Base-by-base conservation (phyloP, 2,797 vertebrate genomes). In the Parauchenoglanis ngamensis region DNA sequence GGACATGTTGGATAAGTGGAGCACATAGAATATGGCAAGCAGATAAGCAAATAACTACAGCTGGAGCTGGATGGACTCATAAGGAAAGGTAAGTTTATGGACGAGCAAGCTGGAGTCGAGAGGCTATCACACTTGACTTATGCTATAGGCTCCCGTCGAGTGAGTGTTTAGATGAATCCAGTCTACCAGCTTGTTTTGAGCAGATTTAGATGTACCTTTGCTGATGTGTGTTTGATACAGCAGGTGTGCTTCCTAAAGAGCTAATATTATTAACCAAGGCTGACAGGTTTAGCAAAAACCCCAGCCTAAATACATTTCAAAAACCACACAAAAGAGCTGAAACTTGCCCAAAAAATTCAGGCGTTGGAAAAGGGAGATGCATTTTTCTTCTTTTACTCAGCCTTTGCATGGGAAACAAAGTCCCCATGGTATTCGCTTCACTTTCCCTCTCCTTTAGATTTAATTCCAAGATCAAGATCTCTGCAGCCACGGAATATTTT, bases 1-100 rank as follows among this genome's bases (percentile, higher is more conserved):
- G 13, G 12, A 52, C 46, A 46, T 49, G 72, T 75, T n/a, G 46
- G 44, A 75, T 54, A 54, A 19, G 7, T 56, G 3, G n/a, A 77
- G 49, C 15, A 54, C n/a, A 21, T 35, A 15, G n/a, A 54, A 77
- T 54, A 77, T 54, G 49, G 75, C 52, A 54, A 54, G 63, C 7
- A 68, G 61, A 52, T 31, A 70, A 75, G 70, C 72, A 82, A 28
- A 56, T n/a, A 85, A 25, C 44, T 54, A 70, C 57, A 80, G 83
- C 67, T 86, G 84, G 68, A 86, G 65, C 40, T 59, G 44, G 21
- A 31, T 44, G 61, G 23, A 19, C 28, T 65, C 54, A 25, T 11
- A 52, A 23, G 21, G 28, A 81, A 28, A 46, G 28, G 28, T 35
- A 11, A 1, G 3, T 23, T 67, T 56, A 73, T 82, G 7, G 15